Base-by-base conservation (phyloP, 2,113 vertebrate genomes). In the Anarrhichthys ocellatus region DNA sequence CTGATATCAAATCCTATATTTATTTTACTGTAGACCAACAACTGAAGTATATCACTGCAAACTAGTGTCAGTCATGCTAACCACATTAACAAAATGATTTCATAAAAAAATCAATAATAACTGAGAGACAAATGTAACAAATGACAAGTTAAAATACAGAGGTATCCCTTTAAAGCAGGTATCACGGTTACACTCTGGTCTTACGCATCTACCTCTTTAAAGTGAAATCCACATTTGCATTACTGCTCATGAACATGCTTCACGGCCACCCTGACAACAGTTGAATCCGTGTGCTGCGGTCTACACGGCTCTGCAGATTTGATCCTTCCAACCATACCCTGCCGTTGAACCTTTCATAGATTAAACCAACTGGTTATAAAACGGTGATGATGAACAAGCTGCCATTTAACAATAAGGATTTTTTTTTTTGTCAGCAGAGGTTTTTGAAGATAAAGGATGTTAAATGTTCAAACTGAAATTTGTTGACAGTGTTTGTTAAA, bases 141-240 rank as follows among this genome's bases (percentile, higher is more conserved):
- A 46, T 27, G 20, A 48, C 27, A 70, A 18, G 27, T 34, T 10
- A 15, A 67, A 69, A 61, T 38, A 5, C 40, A 3, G 3, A 58
- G 61, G 14, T 48, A 54, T 65, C 50, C 61, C 22, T 18, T 81
- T 42, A 82, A 44, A 72, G 27, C 38, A 65, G 66, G 66, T 81
- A 1, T 80, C 59, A 36, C 27, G 32, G 44, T 67, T 44, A 42
- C 13, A 58, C 70, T 73, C 20, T 76, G 34, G 44, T 52, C 38
- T 62, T 50, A 48, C 4, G 2, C 15, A 86, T 74, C 89, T 92
- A 92, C 91, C 91, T 91, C 48, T 52, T 48, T 32, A 52, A 59
- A 68, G 50, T 44, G 22, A 9, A 65, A 65, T 34, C 38, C 59
- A 54, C 10, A 0, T 56, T 34, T 54, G 44, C 13, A 17, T 58